Evolutionary conservation across 2,113 vertebrate species (phyloP), one percentile per base, ranked within the genome.

Genomic region (Agelaius tricolor): DNA sequence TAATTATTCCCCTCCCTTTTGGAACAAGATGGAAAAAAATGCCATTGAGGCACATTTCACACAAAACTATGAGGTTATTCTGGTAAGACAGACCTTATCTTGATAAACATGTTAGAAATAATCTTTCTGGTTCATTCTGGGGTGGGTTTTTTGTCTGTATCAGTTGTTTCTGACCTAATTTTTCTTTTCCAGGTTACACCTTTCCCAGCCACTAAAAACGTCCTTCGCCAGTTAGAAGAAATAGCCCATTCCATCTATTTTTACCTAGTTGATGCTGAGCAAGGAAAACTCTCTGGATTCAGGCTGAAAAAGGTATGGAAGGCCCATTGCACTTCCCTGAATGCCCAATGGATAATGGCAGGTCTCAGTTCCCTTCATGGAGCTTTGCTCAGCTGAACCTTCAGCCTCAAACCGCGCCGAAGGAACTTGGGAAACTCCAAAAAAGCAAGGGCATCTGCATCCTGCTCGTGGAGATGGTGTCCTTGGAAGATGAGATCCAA

Each of bases 161-260:
- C 24, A 30, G 4, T 28, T 55, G 2, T 44, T 78, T 92, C 71
- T 79, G 52, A 74, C 11, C 8, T 41, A 51, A 65, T 52, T 52
- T 7, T 67, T 69, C 27, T 61, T 89, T 91, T 89, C 21, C 95
- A 99, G 99, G 99, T 99, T 66, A 98, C 98, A 14, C 97, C 98
- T 54, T 99, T 99, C 91, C 99, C 99, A 11, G 99, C 99, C 12
- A 99, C 99, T 21, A 99, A 99, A 94, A 99, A 99, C 0, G 98
- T 99, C 27, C 96, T 99, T 78, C 98, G 99, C 77, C 99, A 99
- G 96, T 97, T 99, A 17, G 99, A 99, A 62, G 99, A 99, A 78
- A 98, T 98, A 18, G 99, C 99, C 2, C 97, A 99, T 31, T 98
- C 99, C 9, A 97, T 99, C 84, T 99, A 99, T 91, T 99, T 99